Evolutionary conservation across 2,888 invertebrate genomes (phyloP).

Genomic region (Thymelicus lineola): DNA sequence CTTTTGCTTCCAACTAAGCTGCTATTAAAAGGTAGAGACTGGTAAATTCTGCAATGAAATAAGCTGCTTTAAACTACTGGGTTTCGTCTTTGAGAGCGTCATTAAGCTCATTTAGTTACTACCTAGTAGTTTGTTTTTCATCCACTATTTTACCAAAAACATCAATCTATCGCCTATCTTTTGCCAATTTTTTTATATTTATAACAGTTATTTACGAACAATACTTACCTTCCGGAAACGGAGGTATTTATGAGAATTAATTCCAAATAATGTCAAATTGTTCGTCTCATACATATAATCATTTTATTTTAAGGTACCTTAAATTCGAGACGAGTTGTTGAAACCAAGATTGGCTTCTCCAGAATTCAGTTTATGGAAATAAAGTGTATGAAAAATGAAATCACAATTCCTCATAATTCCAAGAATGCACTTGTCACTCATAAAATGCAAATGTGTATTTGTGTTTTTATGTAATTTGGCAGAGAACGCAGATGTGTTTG

Average conservation of each 20-base stretch:
- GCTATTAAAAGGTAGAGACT: not conserved
- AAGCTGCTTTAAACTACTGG: too few species aligned
- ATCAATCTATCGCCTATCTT: too few species aligned
- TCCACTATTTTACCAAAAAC: too few species aligned
- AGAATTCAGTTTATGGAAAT: not conserved
- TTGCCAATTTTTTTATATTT: too few species aligned
- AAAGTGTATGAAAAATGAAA: not conserved
- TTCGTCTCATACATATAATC: too few species aligned
- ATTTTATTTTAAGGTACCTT: not conserved
- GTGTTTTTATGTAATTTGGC: conserved; percentile 40
- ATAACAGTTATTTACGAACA: too few species aligned
- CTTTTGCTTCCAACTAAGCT: not conserved
- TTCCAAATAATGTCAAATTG: too few species aligned
- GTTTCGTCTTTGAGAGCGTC: too few species aligned
- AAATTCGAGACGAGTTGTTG: not conserved
- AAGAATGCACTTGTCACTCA: conserved; percentile 4
- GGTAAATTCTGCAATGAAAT: not conserved
- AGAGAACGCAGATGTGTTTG: conserved; percentile 40
- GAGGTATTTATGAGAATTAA: too few species aligned
- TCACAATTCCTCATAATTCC: conserved; percentile 2
- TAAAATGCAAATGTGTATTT: conserved; percentile 19
- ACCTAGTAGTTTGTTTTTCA: too few species aligned
- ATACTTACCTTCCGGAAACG: too few species aligned
- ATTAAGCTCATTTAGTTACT: too few species aligned
- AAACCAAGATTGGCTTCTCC: not conserved